Evolutionary conservation across 2,797 vertebrate species (phyloP), one percentile per base, ranked within the genome.

Genomic region (Perdix hodgsoniae): DNA sequence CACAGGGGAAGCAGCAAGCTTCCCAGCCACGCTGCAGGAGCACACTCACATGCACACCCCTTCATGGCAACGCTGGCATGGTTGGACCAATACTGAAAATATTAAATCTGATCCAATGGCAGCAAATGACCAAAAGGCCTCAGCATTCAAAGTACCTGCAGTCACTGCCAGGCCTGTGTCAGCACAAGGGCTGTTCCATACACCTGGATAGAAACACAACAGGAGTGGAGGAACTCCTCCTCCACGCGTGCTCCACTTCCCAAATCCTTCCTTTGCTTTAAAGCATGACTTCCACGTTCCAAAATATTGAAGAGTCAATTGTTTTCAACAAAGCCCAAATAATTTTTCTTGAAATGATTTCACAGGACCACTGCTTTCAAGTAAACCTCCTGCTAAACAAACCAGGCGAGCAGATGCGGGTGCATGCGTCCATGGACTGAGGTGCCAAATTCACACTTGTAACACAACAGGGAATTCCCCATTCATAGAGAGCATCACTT

Each of bases 391-490:
- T 9, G 23, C 63, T 59, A 5, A 76, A 39, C 26, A 29, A 69
- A n/a, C 3, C 9, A 31, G 50, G 23, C 4, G 1, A 17, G 59
- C 35, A 29, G 9, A n/a, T 0, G 1, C 11, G 74, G 29, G 49
- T 0, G 2, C 83, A 33, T 0, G 14, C 0, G n/a, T 21, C 14
- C 21, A 7, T 4, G 4, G 17, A 54, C 12, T 8, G 6, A 73
- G 80, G 67, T 29, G 23, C 33, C 79, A 60, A 22, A 71, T 29
- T 15, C 6, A 6, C 54, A 56, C 29, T n/a, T n/a, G 31, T 56
- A 56, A n/a, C 31, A n/a, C 29, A 31, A 11, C 52, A 54, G 29
- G 17, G 17, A 31, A 31, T 56, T 56, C 31, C 52, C 52, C 54
- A n/a, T n/a, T n/a, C 31, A n/a, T n/a, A 56, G 54, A n/a, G 54